These are phyloP conservation scores for Ctena decussata DNA, from an alignment of 2,888 invertebrate species.

Conservation along the genomic window DNA sequence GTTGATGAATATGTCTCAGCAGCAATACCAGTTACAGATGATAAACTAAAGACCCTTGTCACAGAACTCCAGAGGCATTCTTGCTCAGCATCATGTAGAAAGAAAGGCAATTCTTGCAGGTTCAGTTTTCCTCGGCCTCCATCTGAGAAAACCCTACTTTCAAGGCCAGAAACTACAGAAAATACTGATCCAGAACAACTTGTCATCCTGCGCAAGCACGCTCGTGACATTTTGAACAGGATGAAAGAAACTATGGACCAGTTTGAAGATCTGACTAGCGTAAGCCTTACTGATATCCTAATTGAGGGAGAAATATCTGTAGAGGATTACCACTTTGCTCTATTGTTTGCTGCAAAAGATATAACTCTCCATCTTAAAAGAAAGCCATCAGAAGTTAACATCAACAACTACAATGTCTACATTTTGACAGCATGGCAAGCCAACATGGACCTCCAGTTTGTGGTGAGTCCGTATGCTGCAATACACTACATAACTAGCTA, in stretches of 20 bases:
- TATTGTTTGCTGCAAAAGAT: neutral
- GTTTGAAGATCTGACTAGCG: neutral
- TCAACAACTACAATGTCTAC: constrained; percentile 28
- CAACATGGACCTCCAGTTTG: constrained; percentile 12
- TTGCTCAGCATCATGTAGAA: constrained; percentile 13
- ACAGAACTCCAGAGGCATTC: constrained; percentile 4
- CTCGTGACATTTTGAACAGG: neutral
- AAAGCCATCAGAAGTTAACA: constrained; percentile 9
- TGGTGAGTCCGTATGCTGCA: constrained; percentile 22
- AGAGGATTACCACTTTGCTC: constrained; percentile 16
- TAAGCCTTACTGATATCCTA: constrained; percentile 10
- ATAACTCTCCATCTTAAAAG: constrained; percentile 17
- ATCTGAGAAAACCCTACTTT: neutral
- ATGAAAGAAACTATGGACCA: constrained; percentile 12
- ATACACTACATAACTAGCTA: constrained; percentile 25
- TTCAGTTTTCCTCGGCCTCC: constrained; percentile 19
- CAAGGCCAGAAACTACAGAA: neutral
- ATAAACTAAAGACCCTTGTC: neutral
- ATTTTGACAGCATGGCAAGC: constrained; percentile 11
- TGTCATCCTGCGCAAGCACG: neutral
- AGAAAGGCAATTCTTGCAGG: neutral
- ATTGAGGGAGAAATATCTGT: neutral
- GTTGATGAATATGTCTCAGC: constrained; percentile 17
- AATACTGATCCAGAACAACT: constrained; percentile 17
- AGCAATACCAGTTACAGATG: constrained; percentile 6